Conservation (phyloP, 2,888 invertebrate species). For the Cephus pulcher region DNA sequence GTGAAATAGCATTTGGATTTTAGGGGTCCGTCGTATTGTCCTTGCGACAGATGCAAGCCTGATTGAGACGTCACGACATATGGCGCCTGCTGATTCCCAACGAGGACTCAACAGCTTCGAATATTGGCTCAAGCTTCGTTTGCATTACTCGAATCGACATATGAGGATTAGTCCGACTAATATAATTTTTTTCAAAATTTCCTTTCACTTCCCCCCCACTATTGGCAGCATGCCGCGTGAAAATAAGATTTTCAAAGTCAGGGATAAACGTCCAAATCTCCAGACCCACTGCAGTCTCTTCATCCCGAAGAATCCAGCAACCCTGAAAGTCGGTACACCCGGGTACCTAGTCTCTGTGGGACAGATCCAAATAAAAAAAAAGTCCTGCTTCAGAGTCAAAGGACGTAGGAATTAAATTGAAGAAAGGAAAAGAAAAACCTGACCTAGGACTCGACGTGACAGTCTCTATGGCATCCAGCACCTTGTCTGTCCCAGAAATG, state of each 20-base stretch:
- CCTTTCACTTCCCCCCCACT: neutral
- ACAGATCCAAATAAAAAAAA: neutral
- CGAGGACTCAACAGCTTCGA: neutral
- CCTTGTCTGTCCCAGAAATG: slow-evolving; percentile 10
- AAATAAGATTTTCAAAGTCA: neutral
- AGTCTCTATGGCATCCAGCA: slow-evolving; percentile 4
- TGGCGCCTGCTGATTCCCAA: slow-evolving; percentile 24
- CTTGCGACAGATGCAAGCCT: slow-evolving; percentile 38
- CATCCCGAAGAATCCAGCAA: neutral
- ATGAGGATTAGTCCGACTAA: neutral
- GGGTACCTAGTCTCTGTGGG: neutral
- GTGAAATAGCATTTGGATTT: neutral
- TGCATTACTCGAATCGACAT: neutral
- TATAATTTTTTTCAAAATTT: neutral
- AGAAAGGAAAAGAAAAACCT: slow-evolving; percentile 11
- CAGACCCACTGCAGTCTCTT: neutral
- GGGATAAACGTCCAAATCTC: neutral
- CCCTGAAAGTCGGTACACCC: neutral
- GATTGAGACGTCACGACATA: slow-evolving; percentile 43
- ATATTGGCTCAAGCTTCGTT: neutral
- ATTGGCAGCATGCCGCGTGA: neutral
- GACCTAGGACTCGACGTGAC: slow-evolving; percentile 20
- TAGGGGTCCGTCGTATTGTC: slow-evolving; percentile 6
- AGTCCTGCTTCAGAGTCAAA: neutral
- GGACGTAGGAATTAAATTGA: slow-evolving; percentile 24